These are phyloP conservation scores for Sula dactylatra DNA, from an alignment of 2,113 vertebrate genomes.

Conservation along the genomic window DNA sequence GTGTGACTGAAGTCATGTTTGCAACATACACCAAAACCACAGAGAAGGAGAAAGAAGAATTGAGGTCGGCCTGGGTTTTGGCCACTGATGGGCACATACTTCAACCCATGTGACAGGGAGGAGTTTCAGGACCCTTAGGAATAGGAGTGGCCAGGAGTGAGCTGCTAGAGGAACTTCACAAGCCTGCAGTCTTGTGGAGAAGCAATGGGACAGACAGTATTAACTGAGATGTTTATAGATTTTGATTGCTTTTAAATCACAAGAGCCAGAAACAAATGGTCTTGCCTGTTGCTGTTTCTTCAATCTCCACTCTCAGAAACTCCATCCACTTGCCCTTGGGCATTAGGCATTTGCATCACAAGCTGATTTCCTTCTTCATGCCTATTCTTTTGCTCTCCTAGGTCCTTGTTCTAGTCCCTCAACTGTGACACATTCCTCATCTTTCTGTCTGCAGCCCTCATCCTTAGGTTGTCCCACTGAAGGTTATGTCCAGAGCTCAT, in stretches of 20 bases:
- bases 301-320: background rate
- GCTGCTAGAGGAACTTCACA: background rate
- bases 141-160: background rate
- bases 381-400: background rate
- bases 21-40: rapidly evolving
- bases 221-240: background rate
- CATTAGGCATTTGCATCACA: background rate
- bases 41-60: background rate
- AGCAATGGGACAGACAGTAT: background rate
- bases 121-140: background rate
- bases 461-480: background rate
- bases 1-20: background rate
- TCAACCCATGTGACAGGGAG: background rate
- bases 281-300: background rate
- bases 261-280: background rate
- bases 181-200: background rate
- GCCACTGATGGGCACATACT: background rate
- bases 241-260: background rate
- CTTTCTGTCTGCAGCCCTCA: background rate
- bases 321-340: background rate
- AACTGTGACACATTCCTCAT: background rate
- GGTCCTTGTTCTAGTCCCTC: background rate
- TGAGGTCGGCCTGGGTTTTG: background rate
- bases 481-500: background rate
- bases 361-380: background rate